Evolutionary conservation across 2,113 vertebrate species (phyloP).

Genomic region (Nothoprocta perdicaria): DNA sequence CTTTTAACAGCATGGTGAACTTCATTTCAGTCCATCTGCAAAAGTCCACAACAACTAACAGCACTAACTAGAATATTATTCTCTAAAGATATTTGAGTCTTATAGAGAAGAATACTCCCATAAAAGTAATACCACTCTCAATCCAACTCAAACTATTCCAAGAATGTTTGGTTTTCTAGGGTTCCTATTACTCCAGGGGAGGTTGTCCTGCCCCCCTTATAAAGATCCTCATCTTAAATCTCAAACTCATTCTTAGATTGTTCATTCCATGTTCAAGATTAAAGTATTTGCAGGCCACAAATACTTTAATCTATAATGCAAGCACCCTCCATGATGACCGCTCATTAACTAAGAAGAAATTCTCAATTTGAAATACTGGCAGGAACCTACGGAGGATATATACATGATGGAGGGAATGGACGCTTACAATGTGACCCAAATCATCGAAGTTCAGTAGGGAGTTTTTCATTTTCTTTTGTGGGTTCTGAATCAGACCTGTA

Average conservation of each 20-base stretch:
- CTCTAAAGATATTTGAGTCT: background rate
- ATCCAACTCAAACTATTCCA: background rate
- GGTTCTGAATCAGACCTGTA: background rate
- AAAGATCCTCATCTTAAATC: background rate
- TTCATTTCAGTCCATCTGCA: background rate
- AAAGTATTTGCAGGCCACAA: background rate
- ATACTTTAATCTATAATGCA: background rate
- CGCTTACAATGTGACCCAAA: background rate
- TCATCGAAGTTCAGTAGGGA: background rate
- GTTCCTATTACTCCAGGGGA: background rate
- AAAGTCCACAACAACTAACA: slow-evolving; percentile 3
- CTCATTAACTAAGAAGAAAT: background rate
- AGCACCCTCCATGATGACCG: background rate
- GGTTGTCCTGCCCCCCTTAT: background rate
- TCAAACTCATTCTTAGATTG: background rate
- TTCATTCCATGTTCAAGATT: background rate
- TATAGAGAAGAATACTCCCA: background rate
- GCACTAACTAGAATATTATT: background rate
- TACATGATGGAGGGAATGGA: background rate
- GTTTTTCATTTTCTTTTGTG: background rate
- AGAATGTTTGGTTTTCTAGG: background rate
- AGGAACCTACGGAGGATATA: background rate
- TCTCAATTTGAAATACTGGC: background rate
- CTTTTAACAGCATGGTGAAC: background rate
- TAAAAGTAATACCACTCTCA: background rate